Evolutionary conservation across 1,140 invertebrate species (phyloP).

Genomic region (Trichonephila clavipes): DNA sequence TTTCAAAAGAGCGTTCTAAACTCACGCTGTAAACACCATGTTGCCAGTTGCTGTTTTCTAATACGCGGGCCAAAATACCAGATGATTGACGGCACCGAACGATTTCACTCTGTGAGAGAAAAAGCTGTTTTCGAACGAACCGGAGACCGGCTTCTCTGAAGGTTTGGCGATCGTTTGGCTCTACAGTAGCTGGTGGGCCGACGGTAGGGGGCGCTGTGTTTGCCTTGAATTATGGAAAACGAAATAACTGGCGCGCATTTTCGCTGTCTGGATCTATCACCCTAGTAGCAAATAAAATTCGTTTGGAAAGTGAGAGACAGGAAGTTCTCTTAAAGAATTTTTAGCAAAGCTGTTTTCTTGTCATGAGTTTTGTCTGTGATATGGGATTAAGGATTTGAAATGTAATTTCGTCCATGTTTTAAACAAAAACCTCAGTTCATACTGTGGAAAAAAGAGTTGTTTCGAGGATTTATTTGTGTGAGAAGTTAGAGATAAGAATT

Average conservation of each 20-base stretch:
- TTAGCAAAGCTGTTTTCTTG: too few species aligned
- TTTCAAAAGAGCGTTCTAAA: neutral
- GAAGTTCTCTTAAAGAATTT: too few species aligned
- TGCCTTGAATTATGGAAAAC: constrained; percentile 3
- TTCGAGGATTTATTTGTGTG: too few species aligned
- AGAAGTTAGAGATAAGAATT: too few species aligned
- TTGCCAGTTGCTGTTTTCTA: neutral
- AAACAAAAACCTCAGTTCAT: too few species aligned
- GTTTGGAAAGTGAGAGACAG: neutral
- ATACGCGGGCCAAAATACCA: neutral
- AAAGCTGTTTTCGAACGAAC: neutral
- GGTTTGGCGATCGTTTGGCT: neutral
- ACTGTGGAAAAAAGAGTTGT: too few species aligned
- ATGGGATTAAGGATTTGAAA: too few species aligned
- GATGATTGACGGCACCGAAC: constrained; percentile 4
- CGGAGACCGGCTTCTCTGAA: constrained; percentile 11
- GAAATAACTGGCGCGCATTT: constrained; percentile 12
- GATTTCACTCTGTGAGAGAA: neutral
- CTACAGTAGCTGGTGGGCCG: neutral
- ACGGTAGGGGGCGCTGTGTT: neutral
- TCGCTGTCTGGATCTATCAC: neutral
- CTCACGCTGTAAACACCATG: neutral
- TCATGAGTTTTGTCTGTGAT: too few species aligned
- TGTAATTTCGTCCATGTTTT: too few species aligned
- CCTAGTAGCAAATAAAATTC: neutral